These are phyloP conservation scores for Netelia inedita DNA, from an alignment of 2,888 invertebrate genomes.

Conservation along the genomic window DNA sequence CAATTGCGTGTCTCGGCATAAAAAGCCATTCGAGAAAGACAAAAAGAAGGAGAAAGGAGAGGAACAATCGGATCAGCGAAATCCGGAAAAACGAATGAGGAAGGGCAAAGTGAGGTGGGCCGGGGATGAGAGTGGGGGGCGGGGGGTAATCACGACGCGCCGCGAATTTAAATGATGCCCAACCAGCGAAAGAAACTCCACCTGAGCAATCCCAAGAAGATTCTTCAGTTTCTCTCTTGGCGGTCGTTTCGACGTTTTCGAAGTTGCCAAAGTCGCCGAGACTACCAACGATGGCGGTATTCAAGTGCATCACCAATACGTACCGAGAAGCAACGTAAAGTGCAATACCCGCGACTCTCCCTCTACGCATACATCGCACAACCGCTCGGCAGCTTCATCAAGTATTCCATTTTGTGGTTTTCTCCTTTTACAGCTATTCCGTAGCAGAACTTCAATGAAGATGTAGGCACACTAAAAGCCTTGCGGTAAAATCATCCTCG, in stretches of 20 bases:
- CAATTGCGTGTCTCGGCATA: conserved; percentile 18
- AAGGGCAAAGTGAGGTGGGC: conserved; percentile 11
- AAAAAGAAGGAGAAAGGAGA: conserved; percentile 17
- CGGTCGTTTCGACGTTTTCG: conserved; percentile 42
- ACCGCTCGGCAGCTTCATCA: conserved; percentile 27
- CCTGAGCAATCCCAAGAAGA: neutral
- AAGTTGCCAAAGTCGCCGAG: conserved; percentile 11
- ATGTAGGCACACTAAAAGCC: conserved; percentile 44
- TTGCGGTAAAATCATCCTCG: conserved; percentile 38
- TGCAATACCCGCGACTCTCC: neutral
- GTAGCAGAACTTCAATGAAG: conserved; percentile 45
- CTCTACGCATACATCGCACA: neutral
- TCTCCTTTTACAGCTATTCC: conserved; percentile 46
- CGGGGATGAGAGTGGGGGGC: neutral
- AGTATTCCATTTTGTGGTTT: conserved; percentile 49
- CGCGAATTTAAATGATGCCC: conserved; percentile 77
- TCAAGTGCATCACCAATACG: conserved; percentile 45
- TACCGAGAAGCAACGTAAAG: conserved; percentile 27
- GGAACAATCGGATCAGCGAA: conserved; percentile 79
- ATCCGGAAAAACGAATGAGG: conserved; percentile 64
- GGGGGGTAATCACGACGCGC: conserved; percentile 72
- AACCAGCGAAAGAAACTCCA: conserved; percentile 42
- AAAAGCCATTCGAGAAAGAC: conserved; percentile 44
- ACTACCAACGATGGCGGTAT: conserved; percentile 31
- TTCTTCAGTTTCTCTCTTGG: conserved; percentile 19